Base-by-base conservation (phyloP, 2,888 invertebrate genomes). In the Lasioglossum villosulum region DNA sequence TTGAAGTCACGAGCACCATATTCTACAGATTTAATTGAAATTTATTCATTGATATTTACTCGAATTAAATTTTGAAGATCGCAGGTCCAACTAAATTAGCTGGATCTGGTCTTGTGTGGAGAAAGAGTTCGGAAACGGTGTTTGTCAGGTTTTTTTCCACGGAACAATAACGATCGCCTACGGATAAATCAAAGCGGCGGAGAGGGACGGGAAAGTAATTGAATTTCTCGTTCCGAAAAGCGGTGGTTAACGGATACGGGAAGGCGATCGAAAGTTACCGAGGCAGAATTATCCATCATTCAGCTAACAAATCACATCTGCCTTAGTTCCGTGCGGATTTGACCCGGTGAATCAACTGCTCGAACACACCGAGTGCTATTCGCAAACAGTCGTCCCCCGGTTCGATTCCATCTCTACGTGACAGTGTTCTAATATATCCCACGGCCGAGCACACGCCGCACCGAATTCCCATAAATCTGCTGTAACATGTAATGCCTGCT, bases 401-500 rank as follows among this genome's bases (percentile, higher is more conserved):
- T 45, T 83, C 83, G 83, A 83, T 82, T 39, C 82, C 73, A 81
- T 76, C 71, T 83, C 76, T 76, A 81, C 83, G 81, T 76, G 83
- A 76, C 82, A 71, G 77, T 82, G 77, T 82, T 78, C 78, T 84
- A 84, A 82, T 78, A 66, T 66, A 78, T 82, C 82, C 56, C 77
- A 70, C 39, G 39, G 82, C 56, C 66, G 77, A 68, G 83, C 74
- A 73, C 77, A 81, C 63, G 86, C 83, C 80, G 88, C 70, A 85
- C 73, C 79, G 81, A 83, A 87, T 89, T 90, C 89, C 80, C 88
- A 87, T 90, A 89, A 90, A 90, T 90, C 90, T 84, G 80, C 70
- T 73, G 83, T 80, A 83, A 90, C 85, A 79, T 84, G 83, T 90
- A 89, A 89, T 88, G 82, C 72, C 73, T 80, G 56, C 74, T 83